Percentiles rank a stretch among this genome's conserved stretches.
Evolutionary conservation across 1,140 invertebrate species (phyloP).

Genomic region (Hydropsyche tenuis): DNA sequence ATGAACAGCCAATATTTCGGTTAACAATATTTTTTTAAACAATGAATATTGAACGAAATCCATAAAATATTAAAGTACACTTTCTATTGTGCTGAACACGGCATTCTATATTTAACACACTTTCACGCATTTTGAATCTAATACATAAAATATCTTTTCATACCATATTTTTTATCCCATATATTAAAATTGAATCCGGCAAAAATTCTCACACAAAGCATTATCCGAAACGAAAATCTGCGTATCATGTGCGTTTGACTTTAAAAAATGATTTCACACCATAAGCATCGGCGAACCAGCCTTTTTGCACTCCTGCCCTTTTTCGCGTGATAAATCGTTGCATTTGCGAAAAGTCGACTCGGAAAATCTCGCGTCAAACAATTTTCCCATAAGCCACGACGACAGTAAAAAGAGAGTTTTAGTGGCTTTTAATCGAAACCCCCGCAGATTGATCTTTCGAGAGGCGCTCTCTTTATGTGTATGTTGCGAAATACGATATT

Average conservation of each 20-base stretch:
- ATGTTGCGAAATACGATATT: background rate
- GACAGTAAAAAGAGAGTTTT: background rate
- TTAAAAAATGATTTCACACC: conserved; percentile 40
- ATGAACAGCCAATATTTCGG: too few relatives aligned
- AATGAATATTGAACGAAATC: too few relatives aligned
- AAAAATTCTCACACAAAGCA: too few relatives aligned
- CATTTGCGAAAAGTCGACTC: background rate
- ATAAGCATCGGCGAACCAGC: conserved; percentile 28
- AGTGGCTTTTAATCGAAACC: conserved; percentile 17
- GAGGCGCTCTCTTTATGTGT: background rate
- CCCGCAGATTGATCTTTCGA: conserved; percentile 13
- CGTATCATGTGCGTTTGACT: conserved; percentile 36
- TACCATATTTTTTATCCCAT: too few relatives aligned
- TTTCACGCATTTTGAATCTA: too few relatives aligned
- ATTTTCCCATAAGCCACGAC: background rate
- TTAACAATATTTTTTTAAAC: too few relatives aligned
- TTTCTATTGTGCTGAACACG: too few relatives aligned
- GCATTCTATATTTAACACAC: too few relatives aligned
- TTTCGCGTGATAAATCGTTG: conserved; percentile 30
- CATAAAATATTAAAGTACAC: too few relatives aligned
- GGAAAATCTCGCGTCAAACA: conserved; percentile 14
- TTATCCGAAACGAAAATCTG: background rate
- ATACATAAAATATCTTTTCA: too few relatives aligned
- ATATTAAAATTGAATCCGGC: too few relatives aligned
- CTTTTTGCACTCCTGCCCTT: conserved; percentile 21